Conservation (phyloP, 2,797 vertebrate species). For the Megalops cyprinoides region DNA sequence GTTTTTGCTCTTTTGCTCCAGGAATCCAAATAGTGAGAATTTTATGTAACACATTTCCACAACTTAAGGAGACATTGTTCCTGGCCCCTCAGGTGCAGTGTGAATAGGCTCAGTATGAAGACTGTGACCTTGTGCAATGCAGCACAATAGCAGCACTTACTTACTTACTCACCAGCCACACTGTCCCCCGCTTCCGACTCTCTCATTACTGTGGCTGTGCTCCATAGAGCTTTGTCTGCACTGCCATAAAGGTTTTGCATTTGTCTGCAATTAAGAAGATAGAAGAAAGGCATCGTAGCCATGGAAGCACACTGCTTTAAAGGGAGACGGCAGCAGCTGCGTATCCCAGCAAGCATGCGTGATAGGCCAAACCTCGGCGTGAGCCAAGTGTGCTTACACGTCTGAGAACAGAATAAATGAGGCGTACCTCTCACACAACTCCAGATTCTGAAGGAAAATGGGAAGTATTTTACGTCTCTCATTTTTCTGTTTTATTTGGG, state of each 20-base stretch:
- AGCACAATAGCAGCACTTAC: conserved; percentile 7
- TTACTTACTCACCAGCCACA: too few relatives aligned
- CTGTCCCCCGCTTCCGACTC: conserved; percentile 26
- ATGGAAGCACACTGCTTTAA: not conserved
- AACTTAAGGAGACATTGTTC: conserved; percentile 35
- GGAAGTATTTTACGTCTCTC: not conserved
- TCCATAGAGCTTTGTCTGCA: conserved; percentile 24
- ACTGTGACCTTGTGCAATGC: conserved; percentile 35
- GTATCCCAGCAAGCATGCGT: not conserved
- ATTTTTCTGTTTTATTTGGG: not conserved
- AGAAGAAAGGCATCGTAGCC: not conserved
- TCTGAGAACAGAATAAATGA: not conserved
- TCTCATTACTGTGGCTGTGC: not conserved
- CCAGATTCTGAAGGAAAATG: conserved; percentile 1
- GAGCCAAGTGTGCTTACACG: not conserved
- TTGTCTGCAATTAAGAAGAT: not conserved
- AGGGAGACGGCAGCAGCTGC: not conserved
- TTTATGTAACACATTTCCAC: conserved; percentile 47
- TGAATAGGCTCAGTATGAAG: conserved; percentile 36
- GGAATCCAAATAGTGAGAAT: conserved; percentile 23
- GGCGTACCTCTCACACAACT: not conserved
- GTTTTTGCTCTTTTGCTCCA: conserved; percentile 41
- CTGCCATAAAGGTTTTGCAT: not conserved
- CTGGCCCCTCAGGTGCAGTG: conserved; percentile 28
- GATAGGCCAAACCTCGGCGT: not conserved